phyloP scores from a whole-genome alignment of 2,888 invertebrate genomes.

The Drosophila pseudotakahashii region DNA sequence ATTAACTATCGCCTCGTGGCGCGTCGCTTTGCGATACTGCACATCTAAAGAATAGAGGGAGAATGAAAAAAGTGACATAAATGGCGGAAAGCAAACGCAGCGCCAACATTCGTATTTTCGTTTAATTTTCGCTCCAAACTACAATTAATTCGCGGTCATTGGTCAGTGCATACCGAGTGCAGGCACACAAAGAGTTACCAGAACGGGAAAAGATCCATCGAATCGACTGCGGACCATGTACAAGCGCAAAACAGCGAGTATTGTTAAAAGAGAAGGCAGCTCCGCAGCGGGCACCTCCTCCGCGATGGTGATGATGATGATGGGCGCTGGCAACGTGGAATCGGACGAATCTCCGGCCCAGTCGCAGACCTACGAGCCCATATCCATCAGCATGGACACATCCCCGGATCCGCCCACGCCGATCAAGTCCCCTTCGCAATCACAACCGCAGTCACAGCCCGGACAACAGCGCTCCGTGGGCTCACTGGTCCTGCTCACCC shows the following conservation, averaged over 20 bases:
- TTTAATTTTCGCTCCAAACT: conserved; percentile 54
- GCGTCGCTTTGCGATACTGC: conserved; percentile 29
- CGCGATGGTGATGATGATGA: conserved; percentile 32
- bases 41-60: conserved; percentile 43
- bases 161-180: conserved; percentile 36
- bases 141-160: conserved; percentile 33
- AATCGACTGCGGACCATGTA: conserved; percentile 62
- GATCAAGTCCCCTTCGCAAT: conserved; percentile 37
- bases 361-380: conserved; percentile 39
- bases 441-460: conserved; percentile 42
- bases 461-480: conserved; percentile 79
- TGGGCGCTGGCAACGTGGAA: conserved; percentile 50
- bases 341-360: conserved; percentile 33
- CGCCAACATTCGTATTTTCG: conserved; percentile 78
- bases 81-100: conserved; percentile 82
- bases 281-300: conserved; percentile 41
- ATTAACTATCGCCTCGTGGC: conserved; percentile 16
- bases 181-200: conserved; percentile 37
- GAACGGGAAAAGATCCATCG: conserved; percentile 25
- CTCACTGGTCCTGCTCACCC: conserved; percentile 82
- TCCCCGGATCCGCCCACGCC: conserved; percentile 46
- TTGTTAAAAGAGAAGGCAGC: conserved; percentile 45
- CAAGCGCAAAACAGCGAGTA: conserved; percentile 67
- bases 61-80: conserved; percentile 82
- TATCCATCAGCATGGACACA: conserved; percentile 48